Conservation (phyloP, 2,113 vertebrate genomes). For the Halichoeres trimaculatus region DNA sequence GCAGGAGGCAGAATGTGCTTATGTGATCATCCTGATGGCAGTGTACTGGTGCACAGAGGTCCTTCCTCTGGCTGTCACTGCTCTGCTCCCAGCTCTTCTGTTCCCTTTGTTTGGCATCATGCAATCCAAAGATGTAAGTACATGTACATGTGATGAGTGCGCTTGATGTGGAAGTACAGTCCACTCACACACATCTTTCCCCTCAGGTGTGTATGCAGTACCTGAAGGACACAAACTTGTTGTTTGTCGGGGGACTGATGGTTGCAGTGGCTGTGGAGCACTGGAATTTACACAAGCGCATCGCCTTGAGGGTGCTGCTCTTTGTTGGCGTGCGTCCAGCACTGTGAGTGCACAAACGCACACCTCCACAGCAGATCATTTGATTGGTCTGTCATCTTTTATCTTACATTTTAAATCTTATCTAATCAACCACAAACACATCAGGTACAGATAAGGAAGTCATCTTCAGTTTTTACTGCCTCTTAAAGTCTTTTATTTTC, state of each 20-base stretch:
- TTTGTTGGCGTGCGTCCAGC: conserved; percentile 90
- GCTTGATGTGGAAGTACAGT: not conserved
- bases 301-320: conserved; percentile 91
- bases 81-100: conserved; percentile 90
- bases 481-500: conserved; percentile 10
- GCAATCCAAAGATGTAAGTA: conserved; percentile 89
- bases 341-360: conserved; percentile 83
- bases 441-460: conserved; percentile 16
- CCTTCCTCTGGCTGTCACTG: conserved; percentile 91
- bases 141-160: not conserved
- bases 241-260: conserved; percentile 93
- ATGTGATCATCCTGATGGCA: conserved; percentile 93
- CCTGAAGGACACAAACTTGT: conserved; percentile 94
- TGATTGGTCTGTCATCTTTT: not conserved
- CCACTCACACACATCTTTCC: not conserved
- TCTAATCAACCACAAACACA: conserved; percentile 31
- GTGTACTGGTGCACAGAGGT: conserved; percentile 97
- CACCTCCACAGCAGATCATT: not conserved
- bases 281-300: conserved; percentile 96
- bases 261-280: conserved; percentile 94
- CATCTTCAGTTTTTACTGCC: not conserved
- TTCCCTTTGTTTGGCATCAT: conserved; percentile 94
- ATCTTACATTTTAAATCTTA: not conserved
- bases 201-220: conserved; percentile 95
- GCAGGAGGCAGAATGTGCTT: conserved; percentile 92